A percentile compares a stretch with the other conserved stretches of the same genome.
These are phyloP conservation scores for Rhynchotus rufescens DNA, from an alignment of 2,797 vertebrate species.

Conservation along the genomic window DNA sequence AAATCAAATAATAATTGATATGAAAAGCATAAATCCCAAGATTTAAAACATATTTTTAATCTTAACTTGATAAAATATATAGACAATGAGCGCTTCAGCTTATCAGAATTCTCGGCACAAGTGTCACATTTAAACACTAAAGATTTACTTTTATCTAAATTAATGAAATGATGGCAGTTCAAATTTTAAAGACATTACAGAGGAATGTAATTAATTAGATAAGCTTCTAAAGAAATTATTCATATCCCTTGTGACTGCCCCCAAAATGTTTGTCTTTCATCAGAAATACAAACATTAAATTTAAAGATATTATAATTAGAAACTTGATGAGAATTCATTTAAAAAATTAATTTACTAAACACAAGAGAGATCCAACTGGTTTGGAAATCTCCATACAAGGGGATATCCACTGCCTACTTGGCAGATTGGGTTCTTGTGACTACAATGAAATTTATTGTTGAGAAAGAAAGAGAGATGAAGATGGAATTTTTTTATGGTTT, in stretches of 20 bases:
- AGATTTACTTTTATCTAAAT: constrained; percentile 87
- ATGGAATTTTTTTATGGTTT: background rate
- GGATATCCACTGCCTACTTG: background rate
- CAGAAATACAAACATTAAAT: constrained; percentile 84
- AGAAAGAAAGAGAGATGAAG: background rate
- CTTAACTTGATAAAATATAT: constrained; percentile 21
- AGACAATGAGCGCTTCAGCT: constrained; percentile 56
- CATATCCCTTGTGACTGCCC: constrained; percentile 86
- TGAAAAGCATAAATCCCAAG: background rate
- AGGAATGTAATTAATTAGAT: constrained; percentile 90
- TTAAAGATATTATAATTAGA: constrained; percentile 86
- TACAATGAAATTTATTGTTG: background rate
- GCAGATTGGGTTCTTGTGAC: background rate
- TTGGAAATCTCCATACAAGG: constrained; percentile 47
- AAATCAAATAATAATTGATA: background rate
- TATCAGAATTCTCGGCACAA: constrained; percentile 65
- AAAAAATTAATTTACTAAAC: constrained; percentile 79
- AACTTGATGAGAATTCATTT: constrained; percentile 78
- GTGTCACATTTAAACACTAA: constrained; percentile 74
- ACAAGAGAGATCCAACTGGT: constrained; percentile 34
- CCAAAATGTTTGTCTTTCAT: constrained; percentile 89
- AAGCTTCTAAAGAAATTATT: constrained; percentile 92
- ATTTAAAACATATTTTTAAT: constrained; percentile 20
- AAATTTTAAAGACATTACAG: constrained; percentile 90
- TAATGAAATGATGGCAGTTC: constrained; percentile 86